These are phyloP conservation scores for Hemicentrotus pulcherrimus DNA, from an alignment of 35 echinoderm and acorn worm genomes.

Conservation along the genomic window DNA sequence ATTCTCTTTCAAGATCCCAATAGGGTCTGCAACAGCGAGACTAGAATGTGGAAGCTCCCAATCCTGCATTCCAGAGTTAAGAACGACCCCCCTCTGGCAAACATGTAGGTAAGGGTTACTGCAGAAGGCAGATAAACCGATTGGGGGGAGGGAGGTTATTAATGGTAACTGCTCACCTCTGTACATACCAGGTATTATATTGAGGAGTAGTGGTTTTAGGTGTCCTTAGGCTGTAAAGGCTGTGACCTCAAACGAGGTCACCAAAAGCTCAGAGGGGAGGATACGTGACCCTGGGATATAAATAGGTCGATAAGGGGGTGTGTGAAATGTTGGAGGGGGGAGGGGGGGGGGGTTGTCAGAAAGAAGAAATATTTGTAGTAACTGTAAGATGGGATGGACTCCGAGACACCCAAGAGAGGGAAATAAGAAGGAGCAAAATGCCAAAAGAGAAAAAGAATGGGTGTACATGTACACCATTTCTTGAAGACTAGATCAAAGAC, in stretches of 20 bases:
- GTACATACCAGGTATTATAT: no score
- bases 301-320: background rate
- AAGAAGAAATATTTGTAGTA: no score
- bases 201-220: background rate
- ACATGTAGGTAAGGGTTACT: background rate
- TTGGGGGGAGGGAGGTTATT: background rate
- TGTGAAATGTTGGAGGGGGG: no score
- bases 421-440: no score
- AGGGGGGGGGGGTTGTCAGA: no score
- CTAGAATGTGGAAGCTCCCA: background rate
- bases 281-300: conserved; percentile 3
- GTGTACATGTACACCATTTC: no score
- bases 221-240: background rate
- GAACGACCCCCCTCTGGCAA: background rate
- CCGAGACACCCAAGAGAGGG: no score
- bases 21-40: background rate
- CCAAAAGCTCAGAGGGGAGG: background rate
- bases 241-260: conserved; percentile 8
- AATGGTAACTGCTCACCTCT: background rate
- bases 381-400: no score
- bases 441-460: no score
- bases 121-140: background rate
- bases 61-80: background rate
- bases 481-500: no score
- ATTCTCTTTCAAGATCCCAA: background rate